Base-by-base conservation (phyloP, 2,113 vertebrate species). In the Nycticryphes semicollaris region DNA sequence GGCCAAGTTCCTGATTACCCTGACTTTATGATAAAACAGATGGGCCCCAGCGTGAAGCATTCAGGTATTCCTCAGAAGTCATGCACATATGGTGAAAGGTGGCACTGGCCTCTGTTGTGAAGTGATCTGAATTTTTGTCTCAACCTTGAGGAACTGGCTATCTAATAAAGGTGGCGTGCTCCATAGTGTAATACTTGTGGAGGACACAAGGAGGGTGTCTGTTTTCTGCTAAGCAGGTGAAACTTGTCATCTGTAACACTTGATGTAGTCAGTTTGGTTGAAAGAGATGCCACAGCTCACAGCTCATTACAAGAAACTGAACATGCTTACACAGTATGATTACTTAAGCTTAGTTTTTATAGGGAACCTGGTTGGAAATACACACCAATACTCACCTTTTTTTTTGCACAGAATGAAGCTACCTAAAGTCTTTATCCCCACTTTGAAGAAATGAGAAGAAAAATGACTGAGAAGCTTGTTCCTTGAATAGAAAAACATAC, bases 61-160 rank as follows among this genome's bases (percentile, higher is more conserved):
- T 68, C 11, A 39, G 22, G 17, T 85, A 35, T 66, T 92, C 23
- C 54, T 10, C 30, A 73, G 47, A 41, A 86, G 39, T 54, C 9
- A 6, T 23, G 18, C 4, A 4, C 6, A 8, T 19, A 6, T 81
- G 10, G 8, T 76, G 11, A 37, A 56, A 81, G 30, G 20, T 84
- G 54, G 14, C 33, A n/a, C 2, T 54, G 33, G 20, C 35, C 33
- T 57, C 30, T 70, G 41, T 41, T 25, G 39, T 66, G 53, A 83
- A 68, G 28, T 41, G 17, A 14, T 83, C 57, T 89, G 62, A 76
- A 47, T 86, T 80, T 88, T 75, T 89, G 11, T 39, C 33, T 80
- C 39, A 54, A 2, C 0, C 0, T n/a, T 47, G 30, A 76, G 30
- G 48, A 76, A 63, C 0, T 35, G 11, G n/a, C 3, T 37, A 37